phyloP scores from a whole-genome alignment of 2,113 vertebrate species.

The Phalacrocorax carbo region DNA sequence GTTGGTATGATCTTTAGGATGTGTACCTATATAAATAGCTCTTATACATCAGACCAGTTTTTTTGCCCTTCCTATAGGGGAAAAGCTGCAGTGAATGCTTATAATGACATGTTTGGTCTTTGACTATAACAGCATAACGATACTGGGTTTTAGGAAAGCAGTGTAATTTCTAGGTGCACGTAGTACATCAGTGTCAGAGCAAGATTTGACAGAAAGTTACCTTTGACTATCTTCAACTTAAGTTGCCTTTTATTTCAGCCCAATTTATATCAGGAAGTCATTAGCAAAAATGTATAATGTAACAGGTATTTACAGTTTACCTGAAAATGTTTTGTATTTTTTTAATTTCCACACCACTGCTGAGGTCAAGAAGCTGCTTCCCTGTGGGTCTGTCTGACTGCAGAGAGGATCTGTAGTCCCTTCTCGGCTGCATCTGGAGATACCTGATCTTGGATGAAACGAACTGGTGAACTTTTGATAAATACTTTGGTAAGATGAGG shows the following conservation, averaged over 20 bases:
- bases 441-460: conserved; percentile 84
- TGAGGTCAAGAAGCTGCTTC: conserved; percentile 41
- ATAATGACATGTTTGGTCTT: not conserved
- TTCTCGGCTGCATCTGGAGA: conserved; percentile 59
- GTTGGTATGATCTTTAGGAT: not conserved
- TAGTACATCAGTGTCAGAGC: not conserved
- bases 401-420: conserved; percentile 5
- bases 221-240: not conserved
- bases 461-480: conserved; percentile 78
- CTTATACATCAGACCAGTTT: not conserved
- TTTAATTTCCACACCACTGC: not conserved
- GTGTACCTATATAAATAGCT: not conserved
- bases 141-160: not conserved
- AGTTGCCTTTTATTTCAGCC: not conserved
- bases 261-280: not conserved
- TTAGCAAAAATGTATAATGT: not conserved
- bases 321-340: not conserved
- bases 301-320: not conserved
- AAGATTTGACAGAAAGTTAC: not conserved
- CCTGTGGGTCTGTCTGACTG: conserved; percentile 42
- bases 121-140: not conserved
- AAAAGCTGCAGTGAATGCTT: not conserved
- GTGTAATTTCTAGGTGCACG: not conserved
- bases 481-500: conserved; percentile 75
- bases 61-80: not conserved